Evolutionary conservation across 1,140 invertebrate species (phyloP).

Genomic region (Macrobrachium nipponense): DNA sequence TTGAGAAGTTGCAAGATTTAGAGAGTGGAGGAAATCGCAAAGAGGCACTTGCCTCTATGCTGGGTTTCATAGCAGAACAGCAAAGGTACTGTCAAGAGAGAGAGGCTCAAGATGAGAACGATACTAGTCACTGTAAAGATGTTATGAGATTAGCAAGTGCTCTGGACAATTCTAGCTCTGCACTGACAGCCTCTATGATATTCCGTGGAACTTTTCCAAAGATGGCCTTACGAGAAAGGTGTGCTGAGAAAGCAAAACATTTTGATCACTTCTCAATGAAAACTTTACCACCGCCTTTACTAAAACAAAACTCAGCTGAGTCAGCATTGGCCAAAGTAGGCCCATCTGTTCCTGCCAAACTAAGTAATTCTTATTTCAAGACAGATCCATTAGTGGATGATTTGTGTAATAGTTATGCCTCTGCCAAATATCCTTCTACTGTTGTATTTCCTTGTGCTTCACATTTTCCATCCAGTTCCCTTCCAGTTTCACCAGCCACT

Average conservation of each 20-base stretch:
- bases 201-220: slow-evolving; percentile 53
- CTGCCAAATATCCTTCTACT: slow-evolving; percentile 38
- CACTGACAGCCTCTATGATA: slow-evolving; percentile 8
- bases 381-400: slow-evolving; percentile 18
- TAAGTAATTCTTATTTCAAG: slow-evolving; percentile 15
- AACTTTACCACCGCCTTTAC: slow-evolving; percentile 30
- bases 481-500: slow-evolving; percentile 34
- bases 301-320: slow-evolving; percentile 28
- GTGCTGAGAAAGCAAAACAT: slow-evolving; percentile 17
- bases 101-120: slow-evolving; percentile 70
- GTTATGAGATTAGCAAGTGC: slow-evolving; percentile 21
- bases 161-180: slow-evolving; percentile 30
- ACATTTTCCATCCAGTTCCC: slow-evolving; percentile 37
- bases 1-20: slow-evolving; percentile 59
- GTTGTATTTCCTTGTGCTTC: slow-evolving; percentile 14
- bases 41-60: slow-evolving; percentile 78
- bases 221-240: slow-evolving; percentile 36
- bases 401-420: slow-evolving; percentile 13
- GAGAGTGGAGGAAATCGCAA: slow-evolving; percentile 69
- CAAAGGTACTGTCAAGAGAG: slow-evolving; percentile 76
- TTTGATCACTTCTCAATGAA: slow-evolving; percentile 49
- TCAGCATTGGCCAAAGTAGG: slow-evolving; percentile 30
- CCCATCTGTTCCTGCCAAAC: slow-evolving; percentile 45
- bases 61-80: slow-evolving; percentile 81
- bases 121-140: slow-evolving; percentile 27